These are phyloP conservation scores for Tychaedon coryphoeus DNA, from an alignment of 2,113 vertebrate genomes.

Conservation along the genomic window DNA sequence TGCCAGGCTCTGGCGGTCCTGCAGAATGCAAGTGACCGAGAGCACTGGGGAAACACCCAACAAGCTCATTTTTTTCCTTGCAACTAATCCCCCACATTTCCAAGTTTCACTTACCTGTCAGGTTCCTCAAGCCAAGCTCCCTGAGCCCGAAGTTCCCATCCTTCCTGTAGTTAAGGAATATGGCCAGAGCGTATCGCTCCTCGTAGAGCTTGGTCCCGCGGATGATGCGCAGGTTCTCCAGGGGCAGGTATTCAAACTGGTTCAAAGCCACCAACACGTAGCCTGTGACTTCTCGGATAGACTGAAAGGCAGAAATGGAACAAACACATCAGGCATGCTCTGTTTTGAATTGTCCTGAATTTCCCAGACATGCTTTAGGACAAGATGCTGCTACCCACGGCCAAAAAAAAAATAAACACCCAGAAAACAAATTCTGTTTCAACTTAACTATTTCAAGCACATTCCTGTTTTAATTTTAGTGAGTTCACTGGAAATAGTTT, in stretches of 20 bases:
- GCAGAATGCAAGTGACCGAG: not conserved
- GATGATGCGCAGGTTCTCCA: conserved; percentile 95
- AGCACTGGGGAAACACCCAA: not conserved
- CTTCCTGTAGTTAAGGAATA: conserved; percentile 97
- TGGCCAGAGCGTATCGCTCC: conserved; percentile 88
- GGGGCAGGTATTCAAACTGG: conserved; percentile 92
- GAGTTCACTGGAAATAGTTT: not conserved
- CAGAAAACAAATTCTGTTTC: not conserved
- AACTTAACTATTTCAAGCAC: not conserved
- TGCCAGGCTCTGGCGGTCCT: not conserved
- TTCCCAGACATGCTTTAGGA: not conserved
- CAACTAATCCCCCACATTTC: not conserved
- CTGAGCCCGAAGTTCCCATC: conserved; percentile 90
- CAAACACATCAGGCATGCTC: not conserved
- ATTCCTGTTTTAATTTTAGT: not conserved
- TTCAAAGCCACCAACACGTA: conserved; percentile 97
- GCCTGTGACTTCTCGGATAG: conserved; percentile 94
- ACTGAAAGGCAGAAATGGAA: conserved; percentile 76
- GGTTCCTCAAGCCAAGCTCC: conserved; percentile 91
- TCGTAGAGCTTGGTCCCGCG: conserved; percentile 95
- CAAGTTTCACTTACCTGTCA: conserved; percentile 81
- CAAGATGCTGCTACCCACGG: not conserved
- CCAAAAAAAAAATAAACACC: too few species aligned
- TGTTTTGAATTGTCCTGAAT: not conserved
- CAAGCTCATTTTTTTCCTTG: not conserved